Percentiles rank a stretch among this genome's conserved stretches.
phyloP scores from a whole-genome alignment of 2,888 invertebrate species.

The Cantharis nigra region DNA sequence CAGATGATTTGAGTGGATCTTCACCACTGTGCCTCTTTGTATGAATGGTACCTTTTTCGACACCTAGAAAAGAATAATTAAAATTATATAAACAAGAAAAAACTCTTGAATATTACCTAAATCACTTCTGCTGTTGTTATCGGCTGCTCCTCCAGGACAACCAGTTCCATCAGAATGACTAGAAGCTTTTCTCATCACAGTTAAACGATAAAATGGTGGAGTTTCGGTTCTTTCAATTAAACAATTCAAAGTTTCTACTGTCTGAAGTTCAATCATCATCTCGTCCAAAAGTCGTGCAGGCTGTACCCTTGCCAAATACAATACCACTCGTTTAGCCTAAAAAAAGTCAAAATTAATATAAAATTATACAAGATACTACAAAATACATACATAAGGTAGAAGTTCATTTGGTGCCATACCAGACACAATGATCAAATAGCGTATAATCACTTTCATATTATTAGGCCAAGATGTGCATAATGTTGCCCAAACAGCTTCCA shows the following conservation, averaged over 20 bases:
- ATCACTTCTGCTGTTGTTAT: slow-evolving; percentile 55
- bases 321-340: slow-evolving; percentile 92
- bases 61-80: slow-evolving; percentile 55
- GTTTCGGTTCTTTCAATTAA: slow-evolving; percentile 96
- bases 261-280: slow-evolving; percentile 96
- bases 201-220: slow-evolving; percentile 95
- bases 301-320: slow-evolving; percentile 89
- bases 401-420: slow-evolving; percentile 97
- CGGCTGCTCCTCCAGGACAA: slow-evolving; percentile 58
- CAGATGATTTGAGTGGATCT: slow-evolving; percentile 75
- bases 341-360: slow-evolving; percentile 19
- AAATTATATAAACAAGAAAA: not conserved
- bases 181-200: slow-evolving; percentile 88
- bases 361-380: not conserved
- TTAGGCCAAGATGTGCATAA: slow-evolving; percentile 96
- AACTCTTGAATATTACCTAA: slow-evolving; percentile 43
- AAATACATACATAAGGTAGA: slow-evolving; percentile 76
- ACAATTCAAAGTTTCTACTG: slow-evolving; percentile 94
- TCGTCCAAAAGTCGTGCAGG: slow-evolving; percentile 94
- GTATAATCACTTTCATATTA: slow-evolving; percentile 94
- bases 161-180: slow-evolving; percentile 73
- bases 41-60: slow-evolving; percentile 94
- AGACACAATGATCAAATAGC: slow-evolving; percentile 94
- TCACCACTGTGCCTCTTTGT: slow-evolving; percentile 93
- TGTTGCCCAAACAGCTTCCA: slow-evolving; percentile 95